Base-by-base conservation (phyloP, 1,140 invertebrate genomes). In the Apis cerana region DNA sequence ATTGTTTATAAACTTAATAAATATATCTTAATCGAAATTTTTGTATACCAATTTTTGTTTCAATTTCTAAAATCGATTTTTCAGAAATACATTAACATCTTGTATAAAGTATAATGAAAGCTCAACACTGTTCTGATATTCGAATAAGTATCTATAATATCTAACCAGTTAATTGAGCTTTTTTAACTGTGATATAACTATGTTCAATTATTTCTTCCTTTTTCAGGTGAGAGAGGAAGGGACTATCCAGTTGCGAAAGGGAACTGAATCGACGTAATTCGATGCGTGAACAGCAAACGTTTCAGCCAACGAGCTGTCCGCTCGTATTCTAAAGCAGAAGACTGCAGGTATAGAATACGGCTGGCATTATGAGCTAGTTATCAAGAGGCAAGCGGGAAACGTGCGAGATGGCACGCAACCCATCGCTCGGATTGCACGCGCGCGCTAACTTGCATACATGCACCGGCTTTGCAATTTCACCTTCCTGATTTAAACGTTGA, bases 381-480 rank as follows among this genome's bases (percentile, higher is more conserved):
- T 88, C 85, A 84, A 87, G 70, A 75, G 76, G 33, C 70, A 64
- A 56, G 54, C 27, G 83, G 80, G 76, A 89, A 86, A 90, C 89
- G 89, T 90, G 89, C 89, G 77, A 89, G 77, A 89, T 82, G 82
- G 82, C 89, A 90, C 89, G 88, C 86, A 88, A 56, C 50, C 58
- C 52, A 82, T 67, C 67, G 85, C 19, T 71, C n/a, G n/a, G 67
- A 80, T 85, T 62, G 75, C 75, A 70, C 48, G n/a, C 58, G 9
- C 54, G 23, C 48, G 27, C 68, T 9, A 56, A 62, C 56, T 56
- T 17, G 17, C 64, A 10, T n/a, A 52, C 17, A 54, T 43, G 27
- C 58, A 43, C 7, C n/a, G 11, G 50, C 54, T 33, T 78, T 54
- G 81, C 75, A 82, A 78, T 78, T 68, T 58, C 58, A 27, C 19